Evolutionary conservation across 2,113 vertebrate species (phyloP).

Genomic region (Naja naja): DNA sequence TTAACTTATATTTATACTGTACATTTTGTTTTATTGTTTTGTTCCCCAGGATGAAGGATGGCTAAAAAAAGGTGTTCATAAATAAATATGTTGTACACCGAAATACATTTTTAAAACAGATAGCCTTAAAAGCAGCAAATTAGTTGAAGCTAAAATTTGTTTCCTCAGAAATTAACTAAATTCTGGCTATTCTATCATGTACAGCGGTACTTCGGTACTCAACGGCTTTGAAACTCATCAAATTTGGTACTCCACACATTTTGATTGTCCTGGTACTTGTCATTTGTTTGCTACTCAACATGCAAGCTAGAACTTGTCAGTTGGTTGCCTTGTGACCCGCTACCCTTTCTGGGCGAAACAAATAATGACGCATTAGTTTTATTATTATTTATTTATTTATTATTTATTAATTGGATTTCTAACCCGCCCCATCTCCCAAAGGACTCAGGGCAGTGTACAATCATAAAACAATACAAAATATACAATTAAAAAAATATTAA

Average conservation of each 20-base stretch:
- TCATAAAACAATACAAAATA: no score
- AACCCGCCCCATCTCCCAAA: no score
- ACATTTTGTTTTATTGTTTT: neutral
- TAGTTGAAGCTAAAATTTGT: neutral
- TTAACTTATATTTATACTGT: neutral
- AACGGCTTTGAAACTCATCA: neutral
- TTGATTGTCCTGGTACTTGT: neutral
- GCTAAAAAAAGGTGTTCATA: neutral
- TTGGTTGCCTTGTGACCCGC: neutral
- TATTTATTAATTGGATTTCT: no score
- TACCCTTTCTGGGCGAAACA: neutral
- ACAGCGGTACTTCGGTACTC: neutral
- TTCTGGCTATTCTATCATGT: neutral
- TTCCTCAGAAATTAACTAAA: neutral
- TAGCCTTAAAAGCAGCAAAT: neutral
- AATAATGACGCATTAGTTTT: no score
- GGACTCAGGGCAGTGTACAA: no score
- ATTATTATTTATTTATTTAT: no score
- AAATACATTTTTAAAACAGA: neutral
- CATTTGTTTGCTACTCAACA: neutral
- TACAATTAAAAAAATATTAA: no score
- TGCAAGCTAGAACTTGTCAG: neutral
- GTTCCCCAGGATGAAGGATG: neutral
- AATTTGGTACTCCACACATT: neutral
- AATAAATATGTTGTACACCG: neutral